These are phyloP conservation scores for Polypedilum pembai DNA, from an alignment of 1,140 invertebrate species.

Conservation along the genomic window DNA sequence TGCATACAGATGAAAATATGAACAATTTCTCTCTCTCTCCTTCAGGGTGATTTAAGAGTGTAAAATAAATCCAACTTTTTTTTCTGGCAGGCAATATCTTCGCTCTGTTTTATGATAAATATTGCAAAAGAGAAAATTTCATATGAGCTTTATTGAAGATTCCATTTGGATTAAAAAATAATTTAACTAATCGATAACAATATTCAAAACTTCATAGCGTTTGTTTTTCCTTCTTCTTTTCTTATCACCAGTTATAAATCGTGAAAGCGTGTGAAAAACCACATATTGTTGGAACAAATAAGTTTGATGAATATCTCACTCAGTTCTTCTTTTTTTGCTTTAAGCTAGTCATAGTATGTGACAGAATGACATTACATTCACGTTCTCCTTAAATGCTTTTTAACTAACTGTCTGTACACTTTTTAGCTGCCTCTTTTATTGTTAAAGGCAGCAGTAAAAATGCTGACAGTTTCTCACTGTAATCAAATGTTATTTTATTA, in stretches of 20 bases:
- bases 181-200: no score
- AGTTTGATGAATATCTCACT: slow-evolving; percentile 26
- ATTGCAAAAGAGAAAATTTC: neutral
- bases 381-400: slow-evolving; percentile 14
- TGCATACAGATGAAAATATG: slow-evolving; percentile 9
- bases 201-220: no score
- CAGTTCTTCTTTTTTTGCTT: neutral
- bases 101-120: no score
- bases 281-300: neutral
- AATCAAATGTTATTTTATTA: no score
- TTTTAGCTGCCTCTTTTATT: neutral
- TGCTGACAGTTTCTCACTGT: no score
- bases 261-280: neutral
- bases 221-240: no score
- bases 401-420: neutral
- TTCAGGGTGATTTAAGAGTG: neutral
- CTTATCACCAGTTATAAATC: neutral
- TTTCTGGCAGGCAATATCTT: neutral
- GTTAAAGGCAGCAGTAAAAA: no score
- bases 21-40: no score
- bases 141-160: no score
- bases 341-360: neutral
- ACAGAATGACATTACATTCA: slow-evolving; percentile 15
- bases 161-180: no score
- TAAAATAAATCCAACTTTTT: neutral